Evolutionary conservation across 2,797 vertebrate species (phyloP).

Genomic region (Anableps anableps): DNA sequence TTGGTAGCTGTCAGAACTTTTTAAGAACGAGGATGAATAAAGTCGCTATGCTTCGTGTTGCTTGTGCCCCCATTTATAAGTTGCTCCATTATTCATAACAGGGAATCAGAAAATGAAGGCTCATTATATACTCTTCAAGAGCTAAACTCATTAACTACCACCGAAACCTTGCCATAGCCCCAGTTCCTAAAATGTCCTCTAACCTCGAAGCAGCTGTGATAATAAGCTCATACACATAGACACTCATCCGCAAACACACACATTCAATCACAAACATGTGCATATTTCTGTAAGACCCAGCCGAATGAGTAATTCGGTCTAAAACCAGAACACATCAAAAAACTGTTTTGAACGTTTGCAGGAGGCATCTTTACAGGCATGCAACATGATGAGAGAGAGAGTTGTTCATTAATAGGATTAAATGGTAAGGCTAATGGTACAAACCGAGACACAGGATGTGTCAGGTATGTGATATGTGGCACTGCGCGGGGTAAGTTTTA

Average conservation of each 20-base stretch:
- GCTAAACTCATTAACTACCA: constrained; percentile 74
- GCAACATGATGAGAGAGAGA: constrained; percentile 52
- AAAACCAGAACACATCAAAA: constrained; percentile 74
- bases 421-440: constrained; percentile 75
- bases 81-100: constrained; percentile 77
- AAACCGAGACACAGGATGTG: constrained; percentile 74
- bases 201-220: constrained; percentile 68
- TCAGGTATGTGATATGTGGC: constrained; percentile 75
- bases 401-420: constrained; percentile 81
- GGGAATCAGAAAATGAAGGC: constrained; percentile 74
- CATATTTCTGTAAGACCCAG: constrained; percentile 49
- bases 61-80: constrained; percentile 69
- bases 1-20: constrained; percentile 62
- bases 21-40: constrained; percentile 62
- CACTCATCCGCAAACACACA: not conserved
- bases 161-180: constrained; percentile 60
- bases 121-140: constrained; percentile 79
- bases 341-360: constrained; percentile 65
- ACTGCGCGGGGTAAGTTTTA: constrained; percentile 66
- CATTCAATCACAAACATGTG: constrained; percentile 22
- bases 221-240: constrained; percentile 64
- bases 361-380: constrained; percentile 52
- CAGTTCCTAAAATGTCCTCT: constrained; percentile 72
- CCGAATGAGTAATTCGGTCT: constrained; percentile 67
- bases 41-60: constrained; percentile 57